Evolutionary conservation across 2,888 invertebrate genomes (phyloP), one percentile per base, ranked within the genome.

Genomic region (Taenaris catops): DNA sequence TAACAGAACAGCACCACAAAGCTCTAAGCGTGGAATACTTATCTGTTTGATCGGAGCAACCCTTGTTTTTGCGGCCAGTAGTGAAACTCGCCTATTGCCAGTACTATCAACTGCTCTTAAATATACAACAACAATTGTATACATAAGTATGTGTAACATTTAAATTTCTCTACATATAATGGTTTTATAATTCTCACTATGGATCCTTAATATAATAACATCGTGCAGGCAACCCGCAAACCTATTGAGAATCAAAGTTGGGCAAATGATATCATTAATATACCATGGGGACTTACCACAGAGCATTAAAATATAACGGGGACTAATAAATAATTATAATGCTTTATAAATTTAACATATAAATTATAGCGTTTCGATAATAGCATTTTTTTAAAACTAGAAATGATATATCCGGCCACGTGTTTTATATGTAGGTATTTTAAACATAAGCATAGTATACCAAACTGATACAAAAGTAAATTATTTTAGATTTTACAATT

Each of bases 261-360:
- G 63, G 65, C 74, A 75, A 83, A 83, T 81, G 72, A 75, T 69
- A 67, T 72, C 75, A 83, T 84, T 84, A 72, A 73, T 68, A 65
- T 55, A 69, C 71, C 73, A 46, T 67, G 58, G 74, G 74, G 79
- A 55, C 57, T 56, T 47, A 58, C 55, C 39, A 44, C 28, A 11
- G 7, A 16, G 19, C 43, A 48, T 41, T 55, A 61, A 58, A 60
- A 56, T 54, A 58, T 66, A 51, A 48, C 53, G 41, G 46, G 59
- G 63, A 62, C 16, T 27, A n/a, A n/a, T n/a, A n/a, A n/a, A n/a
- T n/a, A n/a, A n/a, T n/a, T n/a, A n/a, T n/a, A n/a, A n/a, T n/a
- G n/a, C n/a, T n/a, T n/a, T n/a, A n/a, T n/a, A n/a, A n/a, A n/a
- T n/a, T n/a, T n/a, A n/a, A n/a, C n/a, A n/a, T n/a, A n/a, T n/a